Evolutionary conservation across 2,888 invertebrate genomes (phyloP), one percentile per base, ranked within the genome.

Genomic region (Coelopa pilipes): DNA sequence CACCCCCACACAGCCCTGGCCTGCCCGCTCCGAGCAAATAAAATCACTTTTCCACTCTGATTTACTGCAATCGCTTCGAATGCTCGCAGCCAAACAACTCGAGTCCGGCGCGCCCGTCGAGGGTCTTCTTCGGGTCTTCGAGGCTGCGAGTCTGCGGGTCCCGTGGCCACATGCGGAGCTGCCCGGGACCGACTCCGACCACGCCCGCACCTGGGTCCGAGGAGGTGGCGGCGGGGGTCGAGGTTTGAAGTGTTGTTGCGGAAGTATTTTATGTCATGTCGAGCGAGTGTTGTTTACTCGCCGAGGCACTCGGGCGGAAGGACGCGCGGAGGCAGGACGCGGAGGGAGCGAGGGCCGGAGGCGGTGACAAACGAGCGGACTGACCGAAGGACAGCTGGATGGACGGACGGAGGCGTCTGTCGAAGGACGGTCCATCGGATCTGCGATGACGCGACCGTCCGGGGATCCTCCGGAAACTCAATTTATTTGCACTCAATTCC

Each of bases 381-480:
- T 59, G 57, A 21, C 57, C 34, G 34, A 34, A 34, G 2, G 34
- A 34, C 34, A 59, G 57, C 57, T 59, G 57, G 34, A 34, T 7
- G 34, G 34, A 34, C 34, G 7, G 34, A 34, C 34, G 7, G 57
- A 12, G 19, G 19, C 55, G 19, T 19, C 55, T 10, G 17, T 55
- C 19, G 57, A 19, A 59, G 57, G 57, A 59, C 57, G 13, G 21
- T 1, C 0, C 17, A 21, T n/a, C 57, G 21, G 19, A 21, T 21
- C 57, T 2, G n/a, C 57, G 57, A 10, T 17, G 17, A 15, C 13
- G 53, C 34, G 34, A 69, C 45, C 69, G 46, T 50, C 15, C 71
- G 34, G 15, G 57, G 63, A 70, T 45, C 60, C 59, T 50, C 21
- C 15, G 24, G 69, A 57, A 53, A 69, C 46, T 69, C 55, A 57